Base-by-base conservation (phyloP, 2,113 vertebrate species). In the Ameiurus melas region DNA sequence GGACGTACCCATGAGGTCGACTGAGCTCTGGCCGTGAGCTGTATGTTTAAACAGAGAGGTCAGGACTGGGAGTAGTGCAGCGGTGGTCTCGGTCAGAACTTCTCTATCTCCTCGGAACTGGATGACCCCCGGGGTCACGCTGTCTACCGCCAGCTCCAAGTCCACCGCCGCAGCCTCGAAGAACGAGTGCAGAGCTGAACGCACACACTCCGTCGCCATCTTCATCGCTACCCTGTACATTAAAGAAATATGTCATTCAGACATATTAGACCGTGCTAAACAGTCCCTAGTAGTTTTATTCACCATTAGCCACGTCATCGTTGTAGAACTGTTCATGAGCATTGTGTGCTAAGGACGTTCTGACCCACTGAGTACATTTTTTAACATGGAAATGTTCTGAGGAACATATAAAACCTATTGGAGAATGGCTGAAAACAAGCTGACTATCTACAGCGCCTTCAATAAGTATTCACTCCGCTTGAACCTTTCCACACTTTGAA, bases 1-100 rank as follows among this genome's bases (percentile, higher is more conserved):
- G 51, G 30, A 14, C 96, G 75, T 95, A 99, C 98, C 91, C 90
- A 99, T 96, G 82, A 99, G 92, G 92, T 97, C 96, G 89, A 94
- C 95, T 79, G 97, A 97, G 86, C 95, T 96, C 75, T 96, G 96
- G 88, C 97, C 96, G 86, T 95, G 97, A 87, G 94, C 95, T 71
- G 97, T 95, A 89, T 99, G 98, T 86, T 96, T 97, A 92, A 98
- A 98, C 36, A 99, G 92, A 1, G 98, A 97, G 0, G 97, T 98
- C 60, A 99, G 95, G 58, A 97, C 95, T 0, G 98, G 98, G 19
- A 99, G 90, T 19, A 99, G 96, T 8, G 96, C 94, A 83, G 96
- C 95, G 0, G 95, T 97, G 30, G 96, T 97, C 89, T 97, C 97
- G 91, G 96, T 96, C 92, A 98, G 95, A 86, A 97, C 95, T 89